phyloP scores from a whole-genome alignment of 2,888 invertebrate species.

The Drosophila hamatofila region DNA sequence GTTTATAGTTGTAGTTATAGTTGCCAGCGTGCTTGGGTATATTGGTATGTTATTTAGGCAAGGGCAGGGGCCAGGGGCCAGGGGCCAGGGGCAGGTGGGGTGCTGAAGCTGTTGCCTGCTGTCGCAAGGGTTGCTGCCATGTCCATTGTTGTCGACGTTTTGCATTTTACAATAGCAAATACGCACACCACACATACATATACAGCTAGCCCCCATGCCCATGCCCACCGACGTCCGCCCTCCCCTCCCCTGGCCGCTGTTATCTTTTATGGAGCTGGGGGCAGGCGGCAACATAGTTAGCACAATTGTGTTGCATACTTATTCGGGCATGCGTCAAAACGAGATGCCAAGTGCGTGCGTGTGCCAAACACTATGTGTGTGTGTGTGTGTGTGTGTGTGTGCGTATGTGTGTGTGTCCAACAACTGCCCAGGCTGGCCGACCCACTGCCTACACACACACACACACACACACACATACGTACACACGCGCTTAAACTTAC shows the following conservation, averaged over 20 bases:
- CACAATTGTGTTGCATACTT: slow-evolving; percentile 79
- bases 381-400: slow-evolving; percentile 8
- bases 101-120: slow-evolving; percentile 10
- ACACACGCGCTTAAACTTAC: slow-evolving; percentile 46
- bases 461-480: slow-evolving; percentile 35
- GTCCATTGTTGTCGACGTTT: slow-evolving; percentile 67
- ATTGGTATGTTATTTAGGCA: slow-evolving; percentile 3
- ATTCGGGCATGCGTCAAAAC: slow-evolving; percentile 72
- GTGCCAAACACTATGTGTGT: slow-evolving; percentile 6
- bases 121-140: slow-evolving; percentile 61
- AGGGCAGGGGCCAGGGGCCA: background rate
- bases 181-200: slow-evolving; percentile 32
- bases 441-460: slow-evolving; percentile 26
- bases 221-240: background rate
- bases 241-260: background rate
- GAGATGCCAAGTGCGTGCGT: slow-evolving; percentile 54
- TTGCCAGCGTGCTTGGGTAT: slow-evolving; percentile 16
- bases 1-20: slow-evolving; percentile 65
- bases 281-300: slow-evolving; percentile 69
- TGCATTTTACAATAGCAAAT: slow-evolving; percentile 54
- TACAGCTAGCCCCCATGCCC: slow-evolving; percentile 4
- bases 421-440: slow-evolving; percentile 64
- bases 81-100: background rate
- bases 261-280: slow-evolving; percentile 1
- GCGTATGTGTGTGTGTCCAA: slow-evolving; percentile 49